Evolutionary conservation across 2,797 vertebrate genomes (phyloP).

Genomic region (Siniperca scherzeri): DNA sequence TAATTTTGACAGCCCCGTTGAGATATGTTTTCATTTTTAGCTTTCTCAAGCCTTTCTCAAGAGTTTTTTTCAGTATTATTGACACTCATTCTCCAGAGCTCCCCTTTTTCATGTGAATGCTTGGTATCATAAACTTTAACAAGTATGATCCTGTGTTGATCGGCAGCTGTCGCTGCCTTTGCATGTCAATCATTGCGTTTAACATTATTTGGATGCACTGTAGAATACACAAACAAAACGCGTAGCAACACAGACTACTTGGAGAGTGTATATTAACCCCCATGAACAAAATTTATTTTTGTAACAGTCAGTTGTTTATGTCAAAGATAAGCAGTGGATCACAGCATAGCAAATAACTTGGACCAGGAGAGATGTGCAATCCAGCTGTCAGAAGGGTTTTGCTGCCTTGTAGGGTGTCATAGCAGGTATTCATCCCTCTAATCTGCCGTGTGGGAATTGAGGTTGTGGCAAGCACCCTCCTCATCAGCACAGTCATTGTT

Average conservation of each 20-base stretch:
- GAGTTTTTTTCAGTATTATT: neutral
- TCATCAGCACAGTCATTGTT: slow-evolving; percentile 82
- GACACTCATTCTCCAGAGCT: slow-evolving; percentile 14
- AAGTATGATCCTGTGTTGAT: slow-evolving; percentile 7
- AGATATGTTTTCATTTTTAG: slow-evolving; percentile 36
- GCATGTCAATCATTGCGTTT: neutral
- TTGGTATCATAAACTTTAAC: slow-evolving; percentile 3
- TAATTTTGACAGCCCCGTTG: slow-evolving; percentile 21
- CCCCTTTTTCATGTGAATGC: neutral
- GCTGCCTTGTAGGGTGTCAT: slow-evolving; percentile 56
- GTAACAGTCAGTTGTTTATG: slow-evolving; percentile 20
- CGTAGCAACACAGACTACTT: neutral
- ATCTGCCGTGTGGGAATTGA: slow-evolving; percentile 75
- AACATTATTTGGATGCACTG: neutral
- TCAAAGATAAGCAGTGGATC: slow-evolving; percentile 33
- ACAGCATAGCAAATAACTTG: slow-evolving; percentile 23
- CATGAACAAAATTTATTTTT: slow-evolving; percentile 27
- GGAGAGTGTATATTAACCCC: slow-evolving; percentile 22
- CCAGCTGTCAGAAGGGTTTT: slow-evolving; percentile 59
- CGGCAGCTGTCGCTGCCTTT: neutral
- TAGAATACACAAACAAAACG: neutral
- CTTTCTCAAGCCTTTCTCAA: neutral
- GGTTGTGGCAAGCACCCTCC: slow-evolving; percentile 68
- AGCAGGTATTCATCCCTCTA: slow-evolving; percentile 77
- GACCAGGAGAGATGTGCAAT: slow-evolving; percentile 46